Evolutionary conservation across 2,113 vertebrate species (phyloP).

Genomic region (Clinocottus analis): DNA sequence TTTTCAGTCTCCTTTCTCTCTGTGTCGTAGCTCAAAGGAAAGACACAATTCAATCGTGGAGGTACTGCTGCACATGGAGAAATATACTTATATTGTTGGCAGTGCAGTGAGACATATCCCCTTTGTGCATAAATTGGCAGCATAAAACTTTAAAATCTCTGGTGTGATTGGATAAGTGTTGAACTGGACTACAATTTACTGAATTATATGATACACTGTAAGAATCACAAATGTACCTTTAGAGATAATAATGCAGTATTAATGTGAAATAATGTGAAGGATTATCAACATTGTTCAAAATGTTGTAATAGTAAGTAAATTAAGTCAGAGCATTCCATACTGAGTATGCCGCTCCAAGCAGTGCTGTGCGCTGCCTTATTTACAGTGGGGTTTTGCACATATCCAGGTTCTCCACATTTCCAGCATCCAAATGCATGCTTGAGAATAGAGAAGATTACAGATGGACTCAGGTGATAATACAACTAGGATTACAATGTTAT

Average conservation of each 20-base stretch:
- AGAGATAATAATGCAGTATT: no score
- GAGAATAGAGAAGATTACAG: no score
- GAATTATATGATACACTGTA: not conserved
- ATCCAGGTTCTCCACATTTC: not conserved
- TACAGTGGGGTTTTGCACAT: not conserved
- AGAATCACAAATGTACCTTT: no score
- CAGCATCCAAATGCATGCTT: no score
- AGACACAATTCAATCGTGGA: conserved; percentile 62
- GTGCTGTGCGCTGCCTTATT: not conserved
- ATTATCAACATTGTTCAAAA: no score
- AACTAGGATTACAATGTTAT: no score
- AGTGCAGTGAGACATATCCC: conserved; percentile 24
- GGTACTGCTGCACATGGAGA: conserved; percentile 41
- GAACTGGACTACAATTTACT: conserved; percentile 3
- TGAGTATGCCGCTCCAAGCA: not conserved
- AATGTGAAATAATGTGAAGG: no score
- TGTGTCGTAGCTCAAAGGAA: conserved; percentile 61
- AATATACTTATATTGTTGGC: conserved; percentile 40
- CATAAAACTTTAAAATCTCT: conserved; percentile 1
- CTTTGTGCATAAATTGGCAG: conserved; percentile 21
- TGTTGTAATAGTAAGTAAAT: not conserved
- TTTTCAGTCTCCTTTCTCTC: conserved; percentile 64
- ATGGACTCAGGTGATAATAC: no score
- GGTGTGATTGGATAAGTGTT: conserved; percentile 23
- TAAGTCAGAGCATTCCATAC: not conserved